Base-by-base conservation (phyloP, 2,797 vertebrate genomes). In the Pempheris klunzingeri region DNA sequence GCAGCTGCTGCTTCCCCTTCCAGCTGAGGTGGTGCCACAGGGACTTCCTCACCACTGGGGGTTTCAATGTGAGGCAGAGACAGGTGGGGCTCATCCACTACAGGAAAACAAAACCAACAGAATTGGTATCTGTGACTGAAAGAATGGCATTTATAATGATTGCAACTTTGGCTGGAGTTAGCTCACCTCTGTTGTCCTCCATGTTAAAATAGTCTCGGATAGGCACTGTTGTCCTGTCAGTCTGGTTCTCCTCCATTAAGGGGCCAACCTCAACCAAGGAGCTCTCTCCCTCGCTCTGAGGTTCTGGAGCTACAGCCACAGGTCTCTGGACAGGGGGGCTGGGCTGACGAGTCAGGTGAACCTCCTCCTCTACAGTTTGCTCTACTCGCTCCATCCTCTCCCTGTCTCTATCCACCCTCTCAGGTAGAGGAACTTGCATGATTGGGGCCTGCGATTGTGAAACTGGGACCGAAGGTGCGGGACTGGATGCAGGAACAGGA, bases 1-100 rank as follows among this genome's bases (percentile, higher is more conserved):
- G 97, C 96, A 67, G 96, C 87, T 10, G 96, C 96, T 1, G 94
- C 86, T 36, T 99, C 98, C 26, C 95, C 95, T 84, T 99, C 98
- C 50, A 91, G 88, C 77, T 98, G 97, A 22, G 96, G 93, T 10
- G 92, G 80, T 26, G 90, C 90, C 67, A 91, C 76, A 2, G 93
- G 74, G 39, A 87, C 38, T 14, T 96, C 95, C 36, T 95, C 95
- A 26, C 86, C 77, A 66, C 81, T 77, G n/a, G 94, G 65, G 88
- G 94, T 47, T 80, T 92, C 93, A 88, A 93, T 84, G 32, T 90
- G 91, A 59, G 94, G 83, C 57, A 94, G 68, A 49, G 93, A 54
- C 74, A 94, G 67, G 74, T 87, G 90, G 75, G 93, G 82, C 77
- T 96, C 95, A 69, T 96, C 95, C 49, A 83, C 94, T 95, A 78